Evolutionary conservation across 2,113 vertebrate genomes (phyloP).

Genomic region (Lota lota): DNA sequence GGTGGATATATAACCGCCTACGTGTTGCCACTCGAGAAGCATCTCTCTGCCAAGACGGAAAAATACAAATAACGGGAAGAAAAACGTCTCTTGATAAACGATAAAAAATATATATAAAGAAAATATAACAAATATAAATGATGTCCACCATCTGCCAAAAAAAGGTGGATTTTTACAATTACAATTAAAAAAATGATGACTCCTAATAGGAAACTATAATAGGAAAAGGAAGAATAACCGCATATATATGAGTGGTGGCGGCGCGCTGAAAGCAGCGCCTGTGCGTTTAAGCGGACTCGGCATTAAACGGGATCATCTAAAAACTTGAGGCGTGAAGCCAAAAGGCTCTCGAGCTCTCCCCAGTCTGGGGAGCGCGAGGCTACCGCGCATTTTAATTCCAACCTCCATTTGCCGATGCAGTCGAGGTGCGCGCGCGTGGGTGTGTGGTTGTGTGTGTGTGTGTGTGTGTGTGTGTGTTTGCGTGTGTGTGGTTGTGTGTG

Average conservation of each 20-base stretch:
- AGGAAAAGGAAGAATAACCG: too few relatives aligned
- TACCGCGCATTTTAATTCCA: conserved; percentile 71
- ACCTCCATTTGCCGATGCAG: conserved; percentile 65
- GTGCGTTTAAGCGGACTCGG: conserved; percentile 51
- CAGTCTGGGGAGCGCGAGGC: conserved; percentile 57
- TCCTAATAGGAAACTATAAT: too few relatives aligned
- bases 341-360: conserved; percentile 58
- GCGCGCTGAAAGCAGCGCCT: conserved; percentile 30
- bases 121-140: neutral
- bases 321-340: conserved; percentile 62
- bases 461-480: too few relatives aligned
- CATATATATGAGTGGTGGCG: conserved; percentile 14
- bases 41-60: conserved; percentile 6
- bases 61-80: conserved; percentile 6
- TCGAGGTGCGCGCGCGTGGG: conserved; percentile 26
- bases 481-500: too few relatives aligned
- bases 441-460: too few relatives aligned
- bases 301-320: conserved; percentile 65
- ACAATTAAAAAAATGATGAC: too few relatives aligned
- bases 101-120: too few relatives aligned
- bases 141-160: too few relatives aligned
- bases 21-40: conserved; percentile 34
- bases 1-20: neutral
- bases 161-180: too few relatives aligned
- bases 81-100: neutral